Evolutionary conservation across 2,113 vertebrate species (phyloP).

Genomic region (Heteronetta atricapilla): DNA sequence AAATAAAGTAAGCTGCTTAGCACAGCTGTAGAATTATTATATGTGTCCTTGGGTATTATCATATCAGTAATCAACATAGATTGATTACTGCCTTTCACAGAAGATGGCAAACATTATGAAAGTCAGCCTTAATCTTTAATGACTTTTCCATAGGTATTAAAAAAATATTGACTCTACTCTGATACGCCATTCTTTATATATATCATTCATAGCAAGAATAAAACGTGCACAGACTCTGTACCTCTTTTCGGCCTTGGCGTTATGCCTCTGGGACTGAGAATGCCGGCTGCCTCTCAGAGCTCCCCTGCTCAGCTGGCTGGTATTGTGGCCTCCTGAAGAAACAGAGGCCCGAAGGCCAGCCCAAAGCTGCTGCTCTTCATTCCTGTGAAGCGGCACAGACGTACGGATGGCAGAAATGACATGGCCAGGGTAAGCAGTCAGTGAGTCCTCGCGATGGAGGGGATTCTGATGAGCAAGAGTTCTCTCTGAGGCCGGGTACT

Average conservation of each 20-base stretch:
- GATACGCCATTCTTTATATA: background rate
- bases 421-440: slow-evolving; percentile 63
- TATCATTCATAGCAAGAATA: background rate
- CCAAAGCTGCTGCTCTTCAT: slow-evolving; percentile 43
- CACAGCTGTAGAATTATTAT: fast-evolving
- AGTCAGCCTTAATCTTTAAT: fast-evolving
- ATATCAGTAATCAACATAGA: background rate
- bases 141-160: fast-evolving
- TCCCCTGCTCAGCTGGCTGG: slow-evolving; percentile 51
- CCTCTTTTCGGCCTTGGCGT: slow-evolving; percentile 76
- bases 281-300: slow-evolving; percentile 59
- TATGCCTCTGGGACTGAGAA: slow-evolving; percentile 61
- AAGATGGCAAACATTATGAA: background rate
- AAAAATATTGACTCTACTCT: background rate
- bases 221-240: background rate
- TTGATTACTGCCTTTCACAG: background rate
- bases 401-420: slow-evolving; percentile 86
- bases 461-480: slow-evolving; percentile 21
- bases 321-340: background rate
- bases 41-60: background rate
- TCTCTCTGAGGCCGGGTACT: slow-evolving; percentile 44
- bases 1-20: background rate
- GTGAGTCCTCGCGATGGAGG: slow-evolving; percentile 36
- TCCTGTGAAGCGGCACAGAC: slow-evolving; percentile 79
- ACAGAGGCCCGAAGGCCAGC: background rate